Base-by-base conservation (phyloP, 2,888 invertebrate species). In the Ceratothoa steindachneri region DNA sequence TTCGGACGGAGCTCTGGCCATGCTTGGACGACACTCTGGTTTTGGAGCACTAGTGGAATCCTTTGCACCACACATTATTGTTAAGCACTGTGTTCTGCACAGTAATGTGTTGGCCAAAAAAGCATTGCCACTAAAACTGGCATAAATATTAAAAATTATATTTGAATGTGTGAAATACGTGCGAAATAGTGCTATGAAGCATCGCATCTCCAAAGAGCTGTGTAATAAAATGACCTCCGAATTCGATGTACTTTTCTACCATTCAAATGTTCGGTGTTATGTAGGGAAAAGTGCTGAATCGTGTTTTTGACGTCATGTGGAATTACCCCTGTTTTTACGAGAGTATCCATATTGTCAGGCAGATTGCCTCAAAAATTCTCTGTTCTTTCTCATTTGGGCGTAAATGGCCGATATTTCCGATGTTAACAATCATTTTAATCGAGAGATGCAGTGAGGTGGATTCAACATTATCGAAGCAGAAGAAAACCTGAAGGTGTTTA, bases 251-350 rank as follows among this genome's bases (percentile, higher is more conserved):
- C 64, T 64, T 64, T 31, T 68, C 7, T 31, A 30, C 31, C 68
- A 68, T 68, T 68, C 68, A 7, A 68, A 68, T 31, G 60, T 68
- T 31, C 51, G 68, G 41, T 68, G 1, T 29, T 68, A 30, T 27
- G 5, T 0, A 31, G 67, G 68, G 60, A 68, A 68, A 68, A n/a
- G 51, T 68, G 68, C 52, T 52, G 68, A 68, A 68, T 68, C 68
- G 68, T 68, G 15, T 31, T 68, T 68, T 55, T 68, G 31, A 5
- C 68, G 19, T 68, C 30, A 19, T 9, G 29, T 7, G 7, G 9
- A n/a, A n/a, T 68, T 68, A 68, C 30, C 68, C 68, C 19, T 68
- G 1, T 52, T 68, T 68, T 52, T 68, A 31, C 68, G 68, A 68
- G 68, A 31, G 68, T 0, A 68, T 31, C 31, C 0, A 51, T 1